These are phyloP conservation scores for Drymonia ruficornis DNA, from an alignment of 2,888 invertebrate genomes.

Conservation along the genomic window DNA sequence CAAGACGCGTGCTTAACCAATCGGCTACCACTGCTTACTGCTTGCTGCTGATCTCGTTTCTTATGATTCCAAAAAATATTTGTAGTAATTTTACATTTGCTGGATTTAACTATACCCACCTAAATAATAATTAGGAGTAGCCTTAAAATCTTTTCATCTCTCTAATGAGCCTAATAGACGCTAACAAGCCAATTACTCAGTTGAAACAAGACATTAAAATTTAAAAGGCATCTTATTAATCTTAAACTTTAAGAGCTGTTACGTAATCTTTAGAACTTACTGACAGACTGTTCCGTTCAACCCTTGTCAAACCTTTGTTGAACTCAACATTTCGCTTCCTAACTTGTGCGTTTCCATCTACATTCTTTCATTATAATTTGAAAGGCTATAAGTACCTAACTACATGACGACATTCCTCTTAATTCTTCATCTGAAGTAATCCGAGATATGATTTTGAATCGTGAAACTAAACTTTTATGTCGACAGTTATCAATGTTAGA, in stretches of 20 bases:
- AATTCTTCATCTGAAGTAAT: too few species aligned
- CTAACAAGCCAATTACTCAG: slow-evolving; percentile 10
- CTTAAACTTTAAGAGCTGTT: slow-evolving; percentile 38
- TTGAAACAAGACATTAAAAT: slow-evolving; percentile 22
- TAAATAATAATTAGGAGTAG: too few species aligned
- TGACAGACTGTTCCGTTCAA: slow-evolving; percentile 46
- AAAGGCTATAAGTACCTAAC: slow-evolving; percentile 5
- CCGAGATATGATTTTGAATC: too few species aligned
- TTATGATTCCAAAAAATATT: too few species aligned
- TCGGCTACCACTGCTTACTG: too few species aligned
- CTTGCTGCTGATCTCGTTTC: too few species aligned
- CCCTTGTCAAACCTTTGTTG: slow-evolving; percentile 64
- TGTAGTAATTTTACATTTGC: too few species aligned
- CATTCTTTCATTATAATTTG: slow-evolving; percentile 40
- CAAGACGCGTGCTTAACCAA: too few species aligned
- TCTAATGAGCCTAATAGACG: background rate
- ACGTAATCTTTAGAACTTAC: slow-evolving; percentile 61
- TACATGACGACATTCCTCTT: background rate
- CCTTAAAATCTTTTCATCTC: background rate
- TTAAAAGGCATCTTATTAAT: slow-evolving; percentile 26
- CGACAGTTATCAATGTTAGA: too few species aligned
- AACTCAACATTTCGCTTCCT: slow-evolving; percentile 52
- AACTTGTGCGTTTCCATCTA: slow-evolving; percentile 48
- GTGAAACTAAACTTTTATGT: too few species aligned
- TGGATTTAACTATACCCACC: too few species aligned